Evolutionary conservation across 1,140 invertebrate species (phyloP).

Genomic region (Cherax destructor): DNA sequence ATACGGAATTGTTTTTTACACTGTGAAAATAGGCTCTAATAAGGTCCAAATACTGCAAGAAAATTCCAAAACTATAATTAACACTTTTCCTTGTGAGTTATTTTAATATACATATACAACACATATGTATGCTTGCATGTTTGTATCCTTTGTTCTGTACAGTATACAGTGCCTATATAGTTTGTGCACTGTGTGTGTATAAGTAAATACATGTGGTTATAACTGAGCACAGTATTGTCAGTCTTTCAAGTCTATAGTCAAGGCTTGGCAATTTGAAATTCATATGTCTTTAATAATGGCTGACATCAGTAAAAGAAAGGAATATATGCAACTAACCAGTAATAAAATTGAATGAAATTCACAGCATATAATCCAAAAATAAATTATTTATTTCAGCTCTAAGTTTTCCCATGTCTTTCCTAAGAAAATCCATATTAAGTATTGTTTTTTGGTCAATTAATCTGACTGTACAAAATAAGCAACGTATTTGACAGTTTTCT

Average conservation of each 20-base stretch:
- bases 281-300: neutral
- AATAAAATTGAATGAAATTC: too few species aligned
- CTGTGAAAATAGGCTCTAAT: too few species aligned
- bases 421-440: neutral
- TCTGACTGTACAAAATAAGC: neutral
- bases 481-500: neutral
- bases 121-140: too few species aligned
- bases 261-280: neutral
- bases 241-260: neutral
- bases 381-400: neutral
- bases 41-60: too few species aligned
- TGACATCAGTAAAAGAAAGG: neutral
- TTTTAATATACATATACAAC: too few species aligned
- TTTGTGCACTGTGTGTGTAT: too few species aligned
- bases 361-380: too few species aligned
- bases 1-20: too few species aligned
- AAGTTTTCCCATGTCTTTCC: neutral
- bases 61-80: too few species aligned
- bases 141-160: too few species aligned
- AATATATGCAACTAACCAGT: neutral
- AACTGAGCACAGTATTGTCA: slow-evolving; percentile 2
- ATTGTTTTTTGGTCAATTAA: neutral
- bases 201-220: neutral
- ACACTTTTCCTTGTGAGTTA: too few species aligned
- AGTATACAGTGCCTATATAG: too few species aligned